These are phyloP conservation scores for Phoeniculus purpureus DNA, from an alignment of 2,797 vertebrate species.

Conservation along the genomic window DNA sequence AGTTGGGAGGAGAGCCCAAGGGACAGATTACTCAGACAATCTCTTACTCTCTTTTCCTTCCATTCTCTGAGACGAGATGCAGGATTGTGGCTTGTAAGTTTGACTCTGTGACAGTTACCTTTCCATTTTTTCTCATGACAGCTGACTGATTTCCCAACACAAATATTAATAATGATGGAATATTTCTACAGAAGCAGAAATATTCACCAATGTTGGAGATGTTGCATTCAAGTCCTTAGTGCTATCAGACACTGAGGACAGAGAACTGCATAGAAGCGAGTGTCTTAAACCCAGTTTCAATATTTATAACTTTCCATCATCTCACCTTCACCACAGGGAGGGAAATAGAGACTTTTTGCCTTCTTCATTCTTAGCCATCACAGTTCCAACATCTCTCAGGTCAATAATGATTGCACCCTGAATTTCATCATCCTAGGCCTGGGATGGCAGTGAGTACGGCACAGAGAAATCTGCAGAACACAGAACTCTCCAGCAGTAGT, in stretches of 20 bases:
- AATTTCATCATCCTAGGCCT: neutral
- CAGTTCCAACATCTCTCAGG: neutral
- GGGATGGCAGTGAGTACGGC: neutral
- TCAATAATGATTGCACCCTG: neutral
- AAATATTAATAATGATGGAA: neutral
- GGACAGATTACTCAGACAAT: neutral
- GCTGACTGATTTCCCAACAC: neutral
- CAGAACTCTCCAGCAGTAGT: neutral
- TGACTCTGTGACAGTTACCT: neutral
- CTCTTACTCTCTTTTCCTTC: neutral
- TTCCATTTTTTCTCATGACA: neutral
- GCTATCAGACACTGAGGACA: neutral
- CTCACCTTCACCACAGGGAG: neutral
- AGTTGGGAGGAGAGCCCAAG: neutral
- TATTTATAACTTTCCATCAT: neutral
- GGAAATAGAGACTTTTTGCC: neutral
- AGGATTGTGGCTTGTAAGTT: neutral
- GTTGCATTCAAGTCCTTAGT: neutral
- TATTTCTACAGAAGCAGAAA: neutral
- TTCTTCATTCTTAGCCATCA: neutral
- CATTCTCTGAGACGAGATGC: neutral
- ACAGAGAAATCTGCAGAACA: neutral
- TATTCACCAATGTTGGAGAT: neutral
- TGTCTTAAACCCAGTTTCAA: neutral
- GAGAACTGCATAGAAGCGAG: neutral